A percentile compares a stretch with the other conserved stretches of the same genome.
Evolutionary conservation across 2,797 vertebrate genomes (phyloP).

Genomic region (Gobio occitaniae): DNA sequence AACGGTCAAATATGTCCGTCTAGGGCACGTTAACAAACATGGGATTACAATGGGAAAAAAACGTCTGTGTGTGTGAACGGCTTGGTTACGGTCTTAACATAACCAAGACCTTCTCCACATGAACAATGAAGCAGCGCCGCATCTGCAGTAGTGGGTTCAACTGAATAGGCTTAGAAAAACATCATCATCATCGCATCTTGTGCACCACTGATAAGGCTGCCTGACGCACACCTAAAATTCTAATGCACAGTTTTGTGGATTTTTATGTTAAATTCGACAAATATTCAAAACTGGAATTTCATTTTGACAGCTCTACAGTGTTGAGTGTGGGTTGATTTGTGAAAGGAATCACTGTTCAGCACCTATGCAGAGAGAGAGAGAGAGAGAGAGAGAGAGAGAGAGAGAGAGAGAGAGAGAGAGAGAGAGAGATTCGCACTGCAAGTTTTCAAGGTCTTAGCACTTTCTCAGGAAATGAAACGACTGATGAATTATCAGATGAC

Average conservation of each 20-base stretch:
- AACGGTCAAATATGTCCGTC: not conserved
- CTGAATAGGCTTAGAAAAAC: not conserved
- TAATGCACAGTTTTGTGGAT: not conserved
- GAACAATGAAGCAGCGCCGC: not conserved
- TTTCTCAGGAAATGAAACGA: constrained; percentile 71
- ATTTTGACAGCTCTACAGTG: not conserved
- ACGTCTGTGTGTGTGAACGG: not conserved
- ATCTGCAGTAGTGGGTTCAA: not conserved
- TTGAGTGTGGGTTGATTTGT: constrained; percentile 45
- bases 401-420: no score
- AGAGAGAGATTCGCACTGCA: constrained; percentile 55
- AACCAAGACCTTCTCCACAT: not conserved
- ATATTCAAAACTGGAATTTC: not conserved
- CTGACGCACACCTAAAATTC: no score
- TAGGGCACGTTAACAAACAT: not conserved
- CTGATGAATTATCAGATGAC: constrained; percentile 33
- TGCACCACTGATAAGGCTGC: no score
- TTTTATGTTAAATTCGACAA: not conserved
- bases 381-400: no score
- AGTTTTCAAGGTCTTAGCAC: constrained; percentile 62
- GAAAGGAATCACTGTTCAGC: constrained; percentile 53
- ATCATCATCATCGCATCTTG: not conserved
- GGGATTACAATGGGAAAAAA: no score
- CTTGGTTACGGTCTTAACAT: not conserved
- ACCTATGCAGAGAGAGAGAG: constrained; percentile 47